Percentiles rank a stretch among this genome's conserved stretches.
Conservation (phyloP, 2,888 invertebrate genomes). For the Meloe dianella region DNA sequence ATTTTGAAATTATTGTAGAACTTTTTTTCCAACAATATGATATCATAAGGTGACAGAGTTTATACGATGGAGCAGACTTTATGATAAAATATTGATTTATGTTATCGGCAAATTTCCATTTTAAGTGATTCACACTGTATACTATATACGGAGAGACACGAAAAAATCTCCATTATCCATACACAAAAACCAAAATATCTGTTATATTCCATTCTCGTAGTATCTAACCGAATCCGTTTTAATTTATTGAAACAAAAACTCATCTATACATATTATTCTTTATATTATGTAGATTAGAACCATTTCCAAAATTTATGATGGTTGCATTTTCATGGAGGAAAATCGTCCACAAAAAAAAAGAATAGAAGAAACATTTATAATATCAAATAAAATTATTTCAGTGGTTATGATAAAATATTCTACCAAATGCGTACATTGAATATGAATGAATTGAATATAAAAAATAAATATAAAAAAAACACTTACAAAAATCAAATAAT, state of each 20-base stretch:
- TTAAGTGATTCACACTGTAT: neutral
- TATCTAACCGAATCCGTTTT: neutral
- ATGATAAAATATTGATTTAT: no score
- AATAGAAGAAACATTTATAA: no score
- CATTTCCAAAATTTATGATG: conserved; percentile 14
- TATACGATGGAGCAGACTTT: no score
- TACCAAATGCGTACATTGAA: neutral
- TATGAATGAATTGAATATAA: neutral
- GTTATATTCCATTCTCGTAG: neutral
- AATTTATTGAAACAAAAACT: conserved; percentile 11
- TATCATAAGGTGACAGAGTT: no score
- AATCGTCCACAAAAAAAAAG: conserved; percentile 13
- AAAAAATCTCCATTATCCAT: no score
- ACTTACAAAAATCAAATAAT: neutral
- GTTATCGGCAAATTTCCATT: neutral
- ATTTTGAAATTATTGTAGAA: no score
- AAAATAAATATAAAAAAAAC: neutral
- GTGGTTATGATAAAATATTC: neutral
- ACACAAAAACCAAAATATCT: neutral
- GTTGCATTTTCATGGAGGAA: no score
- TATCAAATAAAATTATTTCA: neutral
- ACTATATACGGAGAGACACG: neutral
- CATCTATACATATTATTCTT: conserved; percentile 15
- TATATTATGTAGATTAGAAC: conserved; percentile 15
- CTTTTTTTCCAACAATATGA: no score